Evolutionary conservation across 2,888 invertebrate species (phyloP).

Genomic region (Drosophila flavopinicola): DNA sequence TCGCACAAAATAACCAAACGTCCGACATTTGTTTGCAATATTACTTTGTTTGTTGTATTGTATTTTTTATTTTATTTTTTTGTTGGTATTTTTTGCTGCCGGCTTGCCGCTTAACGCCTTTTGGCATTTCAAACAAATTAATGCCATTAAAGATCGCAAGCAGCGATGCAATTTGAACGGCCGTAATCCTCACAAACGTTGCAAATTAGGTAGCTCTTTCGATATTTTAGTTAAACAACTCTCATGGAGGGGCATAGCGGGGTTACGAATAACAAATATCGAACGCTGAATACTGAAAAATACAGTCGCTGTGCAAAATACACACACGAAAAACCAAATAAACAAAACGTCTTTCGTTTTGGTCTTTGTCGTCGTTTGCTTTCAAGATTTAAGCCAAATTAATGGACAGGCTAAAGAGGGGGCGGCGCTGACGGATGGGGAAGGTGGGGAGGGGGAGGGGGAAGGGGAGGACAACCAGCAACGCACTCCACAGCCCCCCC

Average conservation of each 20-base stretch:
- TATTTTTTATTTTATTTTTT: neutral
- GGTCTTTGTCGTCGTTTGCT: slow-evolving; percentile 52
- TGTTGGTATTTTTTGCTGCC: slow-evolving; percentile 16
- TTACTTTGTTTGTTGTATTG: neutral
- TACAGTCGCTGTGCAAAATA: slow-evolving; percentile 8
- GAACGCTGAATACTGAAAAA: slow-evolving; percentile 3
- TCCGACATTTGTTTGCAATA: slow-evolving; percentile 7
- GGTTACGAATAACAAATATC: slow-evolving; percentile 11
- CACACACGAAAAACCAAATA: slow-evolving; percentile 53
- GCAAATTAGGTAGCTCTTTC: slow-evolving; percentile 68
- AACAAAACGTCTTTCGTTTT: slow-evolving; percentile 58
- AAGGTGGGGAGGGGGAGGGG: neutral
- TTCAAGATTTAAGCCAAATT: slow-evolving; percentile 71
- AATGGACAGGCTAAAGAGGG: slow-evolving; percentile 54
- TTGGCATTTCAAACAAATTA: slow-evolving; percentile 60
- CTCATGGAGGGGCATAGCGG: neutral
- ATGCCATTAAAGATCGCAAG: slow-evolving; percentile 50
- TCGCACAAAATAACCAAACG: slow-evolving; percentile 73
- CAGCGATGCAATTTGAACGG: slow-evolving; percentile 56
- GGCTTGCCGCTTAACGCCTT: slow-evolving; percentile 50
- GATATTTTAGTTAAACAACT: slow-evolving; percentile 41
- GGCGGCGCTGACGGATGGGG: too few relatives aligned
- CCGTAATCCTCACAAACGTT: slow-evolving; percentile 56
- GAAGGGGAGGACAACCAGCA: neutral
- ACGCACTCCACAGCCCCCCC: neutral